phyloP scores from a whole-genome alignment of 2,113 vertebrate species.

The Pavo muticus region DNA sequence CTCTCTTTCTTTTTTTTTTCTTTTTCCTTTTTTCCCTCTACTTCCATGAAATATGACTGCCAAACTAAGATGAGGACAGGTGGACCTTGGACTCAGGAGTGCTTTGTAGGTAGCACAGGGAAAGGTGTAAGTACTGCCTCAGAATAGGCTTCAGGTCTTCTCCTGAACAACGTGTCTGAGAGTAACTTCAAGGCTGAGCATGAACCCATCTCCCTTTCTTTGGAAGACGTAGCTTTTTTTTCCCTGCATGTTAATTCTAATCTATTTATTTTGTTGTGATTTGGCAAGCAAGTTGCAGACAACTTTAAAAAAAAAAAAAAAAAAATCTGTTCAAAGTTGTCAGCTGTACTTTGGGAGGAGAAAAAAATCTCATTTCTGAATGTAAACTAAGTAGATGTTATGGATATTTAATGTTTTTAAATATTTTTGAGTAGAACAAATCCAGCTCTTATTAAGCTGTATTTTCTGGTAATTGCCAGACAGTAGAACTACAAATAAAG shows the following conservation, averaged over 20 bases:
- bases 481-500: slow-evolving; percentile 34
- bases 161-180: neutral
- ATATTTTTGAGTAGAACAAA: slow-evolving; percentile 17
- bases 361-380: neutral
- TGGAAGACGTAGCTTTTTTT: neutral
- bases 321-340: neutral
- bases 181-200: neutral
- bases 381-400: neutral
- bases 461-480: slow-evolving; percentile 53
- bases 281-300: neutral
- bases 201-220: neutral
- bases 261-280: neutral
- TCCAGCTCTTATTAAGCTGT: slow-evolving; percentile 27
- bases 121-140: too few species aligned
- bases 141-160: neutral
- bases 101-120: neutral
- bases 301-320: neutral
- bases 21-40: neutral
- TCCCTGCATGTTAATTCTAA: neutral
- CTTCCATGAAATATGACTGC: neutral
- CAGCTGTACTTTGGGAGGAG: neutral
- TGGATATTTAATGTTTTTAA: neutral
- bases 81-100: too few species aligned
- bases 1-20: neutral
- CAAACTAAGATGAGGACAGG: neutral